Conservation (phyloP, 2,113 vertebrate species). For the Platichthys flesus region DNA sequence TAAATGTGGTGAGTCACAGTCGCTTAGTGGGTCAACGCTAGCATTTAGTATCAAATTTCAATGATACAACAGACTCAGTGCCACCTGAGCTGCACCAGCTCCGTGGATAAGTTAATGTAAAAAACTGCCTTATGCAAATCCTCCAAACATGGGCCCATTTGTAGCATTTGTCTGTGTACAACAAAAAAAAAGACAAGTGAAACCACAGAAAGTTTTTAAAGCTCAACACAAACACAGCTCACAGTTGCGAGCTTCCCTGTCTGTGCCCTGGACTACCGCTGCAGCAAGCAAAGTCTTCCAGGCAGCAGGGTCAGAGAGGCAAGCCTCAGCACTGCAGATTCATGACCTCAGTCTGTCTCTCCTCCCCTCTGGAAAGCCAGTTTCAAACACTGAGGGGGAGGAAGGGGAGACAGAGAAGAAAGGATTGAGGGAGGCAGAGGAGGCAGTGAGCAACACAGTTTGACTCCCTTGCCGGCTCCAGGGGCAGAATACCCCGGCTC, state of each 20-base stretch:
- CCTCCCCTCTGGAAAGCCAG: constrained; percentile 72
- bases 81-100: constrained; percentile 58
- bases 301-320: constrained; percentile 68
- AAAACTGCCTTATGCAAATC: constrained; percentile 57
- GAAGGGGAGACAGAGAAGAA: constrained; percentile 8
- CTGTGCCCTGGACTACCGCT: constrained; percentile 50
- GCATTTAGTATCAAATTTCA: constrained; percentile 69
- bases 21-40: constrained; percentile 42
- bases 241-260: constrained; percentile 47
- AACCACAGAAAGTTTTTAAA: constrained; percentile 45
- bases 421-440: constrained; percentile 20
- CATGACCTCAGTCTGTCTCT: constrained; percentile 77
- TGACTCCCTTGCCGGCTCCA: constrained; percentile 41
- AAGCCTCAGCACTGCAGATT: constrained; percentile 78
- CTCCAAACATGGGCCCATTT: constrained; percentile 29
- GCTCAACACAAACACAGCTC: constrained; percentile 33
- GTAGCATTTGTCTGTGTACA: background rate
- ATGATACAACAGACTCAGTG: constrained; percentile 50
- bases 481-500: constrained; percentile 32
- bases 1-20: constrained; percentile 54
- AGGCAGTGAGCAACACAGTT: constrained; percentile 35
- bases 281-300: constrained; percentile 61
- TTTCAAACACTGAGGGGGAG: constrained; percentile 49
- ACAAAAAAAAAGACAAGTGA: constrained; percentile 53
- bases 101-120: constrained; percentile 33